Evolutionary conservation across 2,113 vertebrate species (phyloP).

Genomic region (Dinomys branickii): DNA sequence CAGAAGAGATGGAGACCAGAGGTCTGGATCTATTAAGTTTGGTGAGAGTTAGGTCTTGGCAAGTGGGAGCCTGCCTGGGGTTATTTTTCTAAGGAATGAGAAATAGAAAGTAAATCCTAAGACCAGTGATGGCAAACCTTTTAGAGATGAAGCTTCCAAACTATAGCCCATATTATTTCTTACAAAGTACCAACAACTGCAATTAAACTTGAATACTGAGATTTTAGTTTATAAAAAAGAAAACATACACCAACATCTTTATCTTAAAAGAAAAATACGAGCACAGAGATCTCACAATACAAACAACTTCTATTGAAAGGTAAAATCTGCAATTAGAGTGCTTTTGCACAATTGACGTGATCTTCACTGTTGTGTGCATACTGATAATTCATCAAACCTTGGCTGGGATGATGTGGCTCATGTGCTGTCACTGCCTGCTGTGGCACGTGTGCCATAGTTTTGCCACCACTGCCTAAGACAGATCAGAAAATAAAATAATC

Average conservation of each 20-base stretch:
- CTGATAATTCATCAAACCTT: background rate
- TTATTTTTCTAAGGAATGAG: background rate
- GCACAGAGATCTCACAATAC: background rate
- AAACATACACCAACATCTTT: background rate
- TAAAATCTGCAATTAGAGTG: background rate
- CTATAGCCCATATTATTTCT: background rate
- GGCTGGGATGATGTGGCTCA: background rate
- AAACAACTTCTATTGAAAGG: background rate
- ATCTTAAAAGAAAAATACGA: background rate
- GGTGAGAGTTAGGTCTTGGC: background rate
- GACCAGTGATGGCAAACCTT: background rate
- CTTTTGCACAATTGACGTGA: background rate
- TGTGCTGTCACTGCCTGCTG: background rate
- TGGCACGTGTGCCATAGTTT: background rate
- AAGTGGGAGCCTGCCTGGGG: background rate
- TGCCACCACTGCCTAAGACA: background rate
- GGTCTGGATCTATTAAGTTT: background rate
- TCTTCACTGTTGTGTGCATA: background rate
- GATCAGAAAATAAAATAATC: background rate
- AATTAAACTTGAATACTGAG: background rate
- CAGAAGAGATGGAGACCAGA: background rate
- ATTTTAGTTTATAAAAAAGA: background rate
- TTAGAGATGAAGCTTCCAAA: background rate
- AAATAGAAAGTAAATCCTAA: background rate
- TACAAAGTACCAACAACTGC: background rate